Evolutionary conservation across 2,113 vertebrate species (phyloP), one percentile per base, ranked within the genome.

Genomic region (Nothobranchius furzeri): DNA sequence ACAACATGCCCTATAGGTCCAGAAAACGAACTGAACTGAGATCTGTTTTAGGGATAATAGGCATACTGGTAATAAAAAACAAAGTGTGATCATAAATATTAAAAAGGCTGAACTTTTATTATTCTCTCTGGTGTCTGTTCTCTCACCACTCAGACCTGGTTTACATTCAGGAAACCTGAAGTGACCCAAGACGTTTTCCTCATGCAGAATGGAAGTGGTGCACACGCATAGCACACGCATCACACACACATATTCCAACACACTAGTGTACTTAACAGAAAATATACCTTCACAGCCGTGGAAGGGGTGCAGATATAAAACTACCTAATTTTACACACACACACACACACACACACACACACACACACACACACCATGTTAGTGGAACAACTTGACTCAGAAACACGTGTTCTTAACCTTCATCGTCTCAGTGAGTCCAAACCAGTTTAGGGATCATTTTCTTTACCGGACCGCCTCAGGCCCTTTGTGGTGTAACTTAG

Each of bases 181-280:
- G 37, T 40, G 37, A 40, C 37, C 37, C 7, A 7, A 40, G 37
- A 40, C 7, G 37, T 6, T 40, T 40, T 63, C n/a, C 37, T 24
- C 84, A 85, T 88, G 84, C 85, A 87, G 67, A 70, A 35, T 51
- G n/a, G 20, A 10, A n/a, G 45, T 66, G 36, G 64, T 58, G 51
- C 8, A 63, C 45, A 65, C 57, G 63, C 57, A 51, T 37, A 46
- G 40, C 42, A 61, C 42, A 75, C 70, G 50, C 58, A n/a, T n/a
- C n/a, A 49, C 60, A 50, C 30, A 35, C 56, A 61, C 51, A 68
- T 36, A 55, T 20, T 20, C 20, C 20, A 20, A 20, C 20, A 20
- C 24, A 15, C 54, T 57, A 36, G 65, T 25, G 54, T 62, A 67
- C 37, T 25, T 57, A 12, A 20, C 9, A 15, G 52, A 45, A 66